Evolutionary conservation across 2,888 invertebrate genomes (phyloP).

Genomic region (Endotricha flammealis): DNA sequence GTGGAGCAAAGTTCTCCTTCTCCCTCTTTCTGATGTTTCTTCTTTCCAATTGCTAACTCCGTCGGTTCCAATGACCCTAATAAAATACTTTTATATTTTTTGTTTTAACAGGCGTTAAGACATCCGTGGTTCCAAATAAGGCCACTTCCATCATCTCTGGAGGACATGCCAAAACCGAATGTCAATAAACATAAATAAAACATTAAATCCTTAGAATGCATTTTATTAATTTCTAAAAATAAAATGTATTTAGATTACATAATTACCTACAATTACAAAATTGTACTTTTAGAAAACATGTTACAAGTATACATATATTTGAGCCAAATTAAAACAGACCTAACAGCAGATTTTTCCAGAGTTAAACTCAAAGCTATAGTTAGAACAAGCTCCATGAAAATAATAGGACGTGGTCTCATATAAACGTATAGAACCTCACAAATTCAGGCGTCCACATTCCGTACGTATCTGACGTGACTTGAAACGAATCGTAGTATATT

Average conservation of each 20-base stretch:
- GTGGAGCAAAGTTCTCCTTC: no score
- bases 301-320: slow-evolving; percentile 26
- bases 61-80: no score
- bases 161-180: slow-evolving; percentile 83
- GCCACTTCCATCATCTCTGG: slow-evolving; percentile 81
- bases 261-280: slow-evolving; percentile 48
- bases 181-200: slow-evolving; percentile 33
- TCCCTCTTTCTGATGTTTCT: no score
- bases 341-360: slow-evolving; percentile 29
- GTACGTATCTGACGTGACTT: no score
- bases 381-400: no score
- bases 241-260: slow-evolving; percentile 39
- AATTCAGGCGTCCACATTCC: no score
- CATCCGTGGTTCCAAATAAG: slow-evolving; percentile 85
- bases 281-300: slow-evolving; percentile 48
- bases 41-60: no score
- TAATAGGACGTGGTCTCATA: no score
- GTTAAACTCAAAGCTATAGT: slow-evolving; percentile 19
- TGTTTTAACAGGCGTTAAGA: slow-evolving; percentile 80
- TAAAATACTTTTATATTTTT: background rate
- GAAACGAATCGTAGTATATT: no score
- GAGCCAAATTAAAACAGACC: slow-evolving; percentile 7
- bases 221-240: slow-evolving; percentile 43
- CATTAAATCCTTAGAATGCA: slow-evolving; percentile 28
- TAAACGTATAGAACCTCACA: no score